Evolutionary conservation across 2,888 invertebrate species (phyloP).

Genomic region (Eubasilissa splendida): DNA sequence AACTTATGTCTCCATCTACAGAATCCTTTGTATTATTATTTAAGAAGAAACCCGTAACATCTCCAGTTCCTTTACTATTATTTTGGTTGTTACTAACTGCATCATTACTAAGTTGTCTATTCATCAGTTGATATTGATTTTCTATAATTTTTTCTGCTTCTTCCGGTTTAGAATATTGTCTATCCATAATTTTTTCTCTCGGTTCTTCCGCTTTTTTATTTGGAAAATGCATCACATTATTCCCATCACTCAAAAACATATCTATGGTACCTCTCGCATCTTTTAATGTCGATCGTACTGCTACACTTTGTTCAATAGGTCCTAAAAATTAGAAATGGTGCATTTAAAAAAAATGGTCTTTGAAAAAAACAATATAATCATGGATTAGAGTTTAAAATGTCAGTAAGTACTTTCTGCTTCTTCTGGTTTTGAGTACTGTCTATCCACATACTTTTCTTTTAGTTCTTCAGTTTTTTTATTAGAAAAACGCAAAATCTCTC

Average conservation of each 20-base stretch:
- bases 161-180: slow-evolving; percentile 74
- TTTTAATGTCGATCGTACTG: slow-evolving; percentile 82
- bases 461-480: background rate
- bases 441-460: slow-evolving; percentile 33
- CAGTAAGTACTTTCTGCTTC: slow-evolving; percentile 63
- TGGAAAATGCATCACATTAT: slow-evolving; percentile 35
- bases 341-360: background rate
- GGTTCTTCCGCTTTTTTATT: slow-evolving; percentile 3
- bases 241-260: slow-evolving; percentile 75
- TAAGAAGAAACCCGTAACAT: slow-evolving; percentile 69
- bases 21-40: slow-evolving; percentile 70
- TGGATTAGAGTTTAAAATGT: too few relatives aligned
- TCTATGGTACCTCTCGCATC: slow-evolving; percentile 82
- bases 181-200: slow-evolving; percentile 62
- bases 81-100: slow-evolving; percentile 65
- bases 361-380: background rate
- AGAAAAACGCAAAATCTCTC: background rate
- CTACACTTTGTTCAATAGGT: slow-evolving; percentile 77
- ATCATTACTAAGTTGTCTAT: slow-evolving; percentile 76
- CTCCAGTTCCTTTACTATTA: slow-evolving; percentile 66
- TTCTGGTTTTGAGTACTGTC: slow-evolving; percentile 74
- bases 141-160: slow-evolving; percentile 64
- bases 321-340: slow-evolving; percentile 61
- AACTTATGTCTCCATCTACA: slow-evolving; percentile 72
- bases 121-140: slow-evolving; percentile 63